Evolutionary conservation across 2,797 vertebrate species (phyloP).

Genomic region (Anolis apletophallus): DNA sequence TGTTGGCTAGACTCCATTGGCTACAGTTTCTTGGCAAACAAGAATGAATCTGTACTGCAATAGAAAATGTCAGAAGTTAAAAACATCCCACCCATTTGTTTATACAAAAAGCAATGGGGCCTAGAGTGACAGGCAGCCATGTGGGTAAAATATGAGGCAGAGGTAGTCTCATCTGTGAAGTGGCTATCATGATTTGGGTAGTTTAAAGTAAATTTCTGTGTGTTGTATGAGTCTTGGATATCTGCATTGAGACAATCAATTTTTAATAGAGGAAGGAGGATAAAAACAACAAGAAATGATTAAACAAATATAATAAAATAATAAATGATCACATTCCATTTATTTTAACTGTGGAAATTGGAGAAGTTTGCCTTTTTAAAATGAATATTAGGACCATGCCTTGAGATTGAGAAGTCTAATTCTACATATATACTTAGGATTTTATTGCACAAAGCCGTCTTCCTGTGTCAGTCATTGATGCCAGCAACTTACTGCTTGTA

Average conservation of each 20-base stretch:
- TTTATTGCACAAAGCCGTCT: too few relatives aligned
- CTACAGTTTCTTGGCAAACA: constrained; percentile 12
- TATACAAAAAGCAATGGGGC: constrained; percentile 12
- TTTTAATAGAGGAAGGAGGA: neutral
- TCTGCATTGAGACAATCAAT: neutral
- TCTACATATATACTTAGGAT: neutral
- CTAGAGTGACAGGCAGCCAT: neutral
- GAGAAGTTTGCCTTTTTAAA: neutral
- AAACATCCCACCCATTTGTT: constrained; percentile 41
- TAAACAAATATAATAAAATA: too few relatives aligned
- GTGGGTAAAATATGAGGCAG: neutral
- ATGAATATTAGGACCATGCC: neutral
- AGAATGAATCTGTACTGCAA: constrained; percentile 15
- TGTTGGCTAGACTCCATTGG: constrained; percentile 20
- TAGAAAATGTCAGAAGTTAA: constrained; percentile 34
- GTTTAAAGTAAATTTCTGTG: neutral
- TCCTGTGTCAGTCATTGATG: too few relatives aligned
- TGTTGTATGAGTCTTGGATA: neutral
- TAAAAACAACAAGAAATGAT: too few relatives aligned
- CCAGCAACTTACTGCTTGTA: too few relatives aligned
- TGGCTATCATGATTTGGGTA: neutral
- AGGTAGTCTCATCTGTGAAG: neutral
- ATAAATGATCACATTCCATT: neutral
- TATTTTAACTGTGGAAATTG: neutral
- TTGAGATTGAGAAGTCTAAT: neutral